phyloP scores from a whole-genome alignment of 2,113 vertebrate species.

The Pygoscelis adeliae region DNA sequence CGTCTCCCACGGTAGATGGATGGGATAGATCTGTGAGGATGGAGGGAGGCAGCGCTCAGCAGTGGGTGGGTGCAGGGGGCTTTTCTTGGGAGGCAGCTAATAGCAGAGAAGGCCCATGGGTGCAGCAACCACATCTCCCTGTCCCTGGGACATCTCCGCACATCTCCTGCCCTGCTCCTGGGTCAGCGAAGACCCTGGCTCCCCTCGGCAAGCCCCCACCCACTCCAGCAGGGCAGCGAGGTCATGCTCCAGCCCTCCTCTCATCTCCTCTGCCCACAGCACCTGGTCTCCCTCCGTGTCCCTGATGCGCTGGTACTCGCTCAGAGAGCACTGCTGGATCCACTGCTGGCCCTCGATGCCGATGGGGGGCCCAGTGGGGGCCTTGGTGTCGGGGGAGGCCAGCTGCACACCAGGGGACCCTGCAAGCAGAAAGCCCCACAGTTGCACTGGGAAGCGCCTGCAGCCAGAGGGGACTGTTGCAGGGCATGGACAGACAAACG shows the following conservation, averaged over 20 bases:
- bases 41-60: not conserved
- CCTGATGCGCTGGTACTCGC: not conserved
- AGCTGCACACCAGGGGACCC: accelerated
- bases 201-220: not conserved
- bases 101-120: not conserved
- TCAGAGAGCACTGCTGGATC: not conserved
- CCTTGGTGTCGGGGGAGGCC: too few species aligned
- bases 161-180: not conserved
- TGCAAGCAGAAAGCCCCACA: not conserved
- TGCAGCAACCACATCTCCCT: not conserved
- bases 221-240: accelerated
- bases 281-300: not conserved
- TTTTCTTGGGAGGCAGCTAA: not conserved
- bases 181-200: not conserved
- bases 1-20: not conserved
- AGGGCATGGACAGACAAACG: accelerated
- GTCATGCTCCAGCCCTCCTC: not conserved
- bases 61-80: too few species aligned
- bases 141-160: not conserved
- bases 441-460: not conserved
- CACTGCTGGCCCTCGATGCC: not conserved
- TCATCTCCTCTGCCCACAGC: not conserved
- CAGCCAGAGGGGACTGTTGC: not conserved
- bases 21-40: constrained; percentile 71
- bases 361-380: accelerated